Evolutionary conservation across 2,797 vertebrate genomes (phyloP).

Genomic region (Peromyscus aztecus): DNA sequence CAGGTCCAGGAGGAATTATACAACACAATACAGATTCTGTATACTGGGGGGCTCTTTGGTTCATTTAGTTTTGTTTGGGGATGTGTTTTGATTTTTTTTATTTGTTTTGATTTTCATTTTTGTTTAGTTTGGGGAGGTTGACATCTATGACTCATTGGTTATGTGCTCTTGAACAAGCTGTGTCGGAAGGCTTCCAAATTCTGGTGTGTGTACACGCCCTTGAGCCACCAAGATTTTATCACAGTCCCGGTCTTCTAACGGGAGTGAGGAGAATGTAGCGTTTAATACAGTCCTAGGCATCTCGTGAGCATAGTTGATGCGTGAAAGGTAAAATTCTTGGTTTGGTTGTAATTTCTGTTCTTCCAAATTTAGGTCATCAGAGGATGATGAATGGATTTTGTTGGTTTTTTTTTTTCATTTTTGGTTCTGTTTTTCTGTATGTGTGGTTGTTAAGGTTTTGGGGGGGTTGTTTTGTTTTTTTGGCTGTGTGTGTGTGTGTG

Average conservation of each 20-base stretch:
- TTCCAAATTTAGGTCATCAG: slow-evolving; percentile 41
- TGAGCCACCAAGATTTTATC: not conserved
- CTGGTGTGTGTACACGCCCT: not conserved
- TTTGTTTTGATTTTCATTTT: not conserved
- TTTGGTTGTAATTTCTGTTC: slow-evolving; percentile 3
- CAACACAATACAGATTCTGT: not conserved
- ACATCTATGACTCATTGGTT: not conserved
- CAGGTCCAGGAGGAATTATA: not conserved
- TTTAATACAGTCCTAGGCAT: not conserved
- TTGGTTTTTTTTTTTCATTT: not conserved
- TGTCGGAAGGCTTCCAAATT: not conserved
- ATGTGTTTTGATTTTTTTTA: too few relatives aligned
- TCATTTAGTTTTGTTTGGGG: not conserved
- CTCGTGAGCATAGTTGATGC: not conserved
- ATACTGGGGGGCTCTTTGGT: not conserved
- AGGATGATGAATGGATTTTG: not conserved
- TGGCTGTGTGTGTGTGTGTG: not conserved
- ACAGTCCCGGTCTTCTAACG: not conserved
- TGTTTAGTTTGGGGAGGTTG: not conserved
- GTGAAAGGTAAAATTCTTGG: not conserved
- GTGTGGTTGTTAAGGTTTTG: not conserved
- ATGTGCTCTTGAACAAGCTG: not conserved
- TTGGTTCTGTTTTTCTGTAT: not conserved
- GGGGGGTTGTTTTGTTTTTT: not conserved
- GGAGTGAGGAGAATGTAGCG: not conserved